Conservation (phyloP, 2,113 vertebrate genomes). For the Columba janthina region DNA sequence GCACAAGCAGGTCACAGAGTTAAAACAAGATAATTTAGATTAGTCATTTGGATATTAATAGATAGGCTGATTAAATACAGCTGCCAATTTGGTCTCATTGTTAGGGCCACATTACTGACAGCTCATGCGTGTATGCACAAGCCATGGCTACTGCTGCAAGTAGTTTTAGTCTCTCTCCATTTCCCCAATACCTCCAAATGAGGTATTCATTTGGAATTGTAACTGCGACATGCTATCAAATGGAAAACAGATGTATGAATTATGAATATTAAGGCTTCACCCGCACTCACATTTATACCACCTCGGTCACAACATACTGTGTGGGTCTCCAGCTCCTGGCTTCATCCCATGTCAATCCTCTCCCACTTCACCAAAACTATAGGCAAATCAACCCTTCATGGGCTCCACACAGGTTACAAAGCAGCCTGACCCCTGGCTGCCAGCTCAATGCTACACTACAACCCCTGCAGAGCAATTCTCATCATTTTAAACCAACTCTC, state of each 20-base stretch:
- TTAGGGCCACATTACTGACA: neutral
- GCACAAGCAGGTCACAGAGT: neutral
- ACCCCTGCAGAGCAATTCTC: neutral
- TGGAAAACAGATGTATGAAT: neutral
- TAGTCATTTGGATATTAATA: neutral
- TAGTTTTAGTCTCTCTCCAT: neutral
- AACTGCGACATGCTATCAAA: neutral
- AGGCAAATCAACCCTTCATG: neutral
- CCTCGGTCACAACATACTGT: neutral
- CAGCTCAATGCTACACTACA: neutral
- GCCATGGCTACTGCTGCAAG: neutral
- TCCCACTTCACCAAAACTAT: neutral
- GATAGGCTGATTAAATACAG: neutral
- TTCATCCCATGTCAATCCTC: neutral
- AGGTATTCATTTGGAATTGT: neutral
- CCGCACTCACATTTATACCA: neutral
- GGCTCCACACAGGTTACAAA: neutral
- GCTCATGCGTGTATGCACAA: neutral
- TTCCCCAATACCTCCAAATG: neutral
- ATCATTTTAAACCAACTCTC: neutral
- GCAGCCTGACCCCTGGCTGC: neutral
- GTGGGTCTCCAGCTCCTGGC: neutral
- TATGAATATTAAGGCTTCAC: neutral
- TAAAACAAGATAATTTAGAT: neutral
- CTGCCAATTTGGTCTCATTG: neutral